These are phyloP conservation scores for Eptesicus fuscus DNA, from an alignment of 2,113 vertebrate species.

Conservation along the genomic window DNA sequence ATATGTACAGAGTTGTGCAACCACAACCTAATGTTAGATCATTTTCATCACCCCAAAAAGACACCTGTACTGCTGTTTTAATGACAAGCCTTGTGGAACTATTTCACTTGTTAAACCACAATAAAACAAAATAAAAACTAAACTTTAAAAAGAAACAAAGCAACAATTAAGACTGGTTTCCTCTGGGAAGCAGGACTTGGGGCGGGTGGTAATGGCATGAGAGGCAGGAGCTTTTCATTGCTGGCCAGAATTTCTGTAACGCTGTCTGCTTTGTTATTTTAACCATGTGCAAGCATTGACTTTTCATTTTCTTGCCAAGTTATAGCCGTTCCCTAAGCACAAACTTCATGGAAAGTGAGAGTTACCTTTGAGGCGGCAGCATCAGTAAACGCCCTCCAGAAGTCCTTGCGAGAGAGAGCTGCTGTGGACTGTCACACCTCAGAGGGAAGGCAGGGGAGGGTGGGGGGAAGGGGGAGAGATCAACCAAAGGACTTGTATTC, in stretches of 20 bases:
- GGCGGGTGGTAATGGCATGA: not conserved
- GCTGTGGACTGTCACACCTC: not conserved
- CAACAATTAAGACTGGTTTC: not conserved
- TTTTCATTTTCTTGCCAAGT: not conserved
- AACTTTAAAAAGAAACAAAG: not conserved
- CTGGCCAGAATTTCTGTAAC: not conserved
- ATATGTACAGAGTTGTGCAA: not conserved
- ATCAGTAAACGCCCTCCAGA: not conserved
- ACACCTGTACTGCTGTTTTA: not conserved
- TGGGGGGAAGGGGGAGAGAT: no score
- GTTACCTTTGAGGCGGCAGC: not conserved
- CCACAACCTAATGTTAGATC: not conserved
- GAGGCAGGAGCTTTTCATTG: not conserved
- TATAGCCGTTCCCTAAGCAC: not conserved
- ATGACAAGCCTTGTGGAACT: not conserved
- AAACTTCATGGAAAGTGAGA: not conserved
- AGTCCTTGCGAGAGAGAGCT: not conserved
- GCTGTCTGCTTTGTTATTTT: not conserved
- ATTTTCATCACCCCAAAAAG: not conserved
- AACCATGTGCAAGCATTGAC: not conserved
- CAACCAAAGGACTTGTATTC: no score
- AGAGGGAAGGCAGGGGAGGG: no score
- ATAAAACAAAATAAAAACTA: slow-evolving; percentile 26
- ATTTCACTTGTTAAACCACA: not conserved
- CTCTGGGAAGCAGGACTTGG: not conserved